Evolutionary conservation across 2,888 invertebrate species (phyloP), one percentile per base, ranked within the genome.

Genomic region (Caenorhabditis macrosperma): DNA sequence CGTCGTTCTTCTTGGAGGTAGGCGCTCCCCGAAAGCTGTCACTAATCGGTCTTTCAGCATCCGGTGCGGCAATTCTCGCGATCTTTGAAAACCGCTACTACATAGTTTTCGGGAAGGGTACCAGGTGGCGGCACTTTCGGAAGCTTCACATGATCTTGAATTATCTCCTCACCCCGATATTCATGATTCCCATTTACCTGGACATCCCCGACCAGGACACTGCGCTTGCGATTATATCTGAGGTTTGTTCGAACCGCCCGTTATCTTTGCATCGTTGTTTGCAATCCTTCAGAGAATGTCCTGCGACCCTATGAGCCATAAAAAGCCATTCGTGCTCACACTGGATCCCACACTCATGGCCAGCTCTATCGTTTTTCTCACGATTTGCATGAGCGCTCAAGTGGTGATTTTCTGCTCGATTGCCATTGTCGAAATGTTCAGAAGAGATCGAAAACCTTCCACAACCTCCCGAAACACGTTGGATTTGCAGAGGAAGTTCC

Each of bases 51-150:
- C n/a, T 59, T 28, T 60, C 41, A 20, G 20, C 28, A 1, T 12
- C 38, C 3, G 38, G 38, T 5, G 38, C 38, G 9, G 38, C 7
- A 5, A 38, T 38, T 9, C 12, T 38, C 2, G 5, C 15, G 12
- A 52, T 52, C 10, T 52, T n/a, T 17, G 52, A 52, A 52, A 52
- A 52, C n/a, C 52, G 52, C 15, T 52, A 52, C 15, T 28, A 15
- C n/a, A n/a, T 28, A 0, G n/a, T 52, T 1, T 52, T 28, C 52
- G 28, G n/a, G 2, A 22, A 50, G 12, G 26, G 3, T 4, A 26
- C 50, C 2, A 10, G 5, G 4, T 50, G 50, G 50, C 2, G 12
- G 1, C 4, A 10, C 1, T 2, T 50, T 17, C n/a, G 52, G 7
- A 28, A 15, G 1, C 26, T 28, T 1, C 28, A n/a, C 10, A 6